These are phyloP conservation scores for Ylistrum balloti DNA, from an alignment of 1,140 invertebrate genomes.

Conservation along the genomic window DNA sequence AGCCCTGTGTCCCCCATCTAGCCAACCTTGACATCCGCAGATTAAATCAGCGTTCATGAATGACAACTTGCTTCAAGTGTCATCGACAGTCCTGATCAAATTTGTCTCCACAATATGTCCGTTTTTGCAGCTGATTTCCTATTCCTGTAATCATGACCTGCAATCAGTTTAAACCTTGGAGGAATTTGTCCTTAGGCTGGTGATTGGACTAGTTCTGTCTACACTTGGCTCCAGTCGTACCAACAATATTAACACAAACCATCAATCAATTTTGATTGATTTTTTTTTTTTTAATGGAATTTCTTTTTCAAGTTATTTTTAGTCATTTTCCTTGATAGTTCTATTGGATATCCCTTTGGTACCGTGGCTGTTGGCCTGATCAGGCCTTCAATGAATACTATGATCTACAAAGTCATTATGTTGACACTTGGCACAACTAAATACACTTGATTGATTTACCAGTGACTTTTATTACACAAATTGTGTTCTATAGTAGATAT, in stretches of 20 bases:
- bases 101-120: constrained; percentile 11
- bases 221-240: background rate
- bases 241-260: background rate
- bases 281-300: constrained; percentile 29
- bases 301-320: constrained; percentile 29
- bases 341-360: background rate
- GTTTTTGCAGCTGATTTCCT: constrained; percentile 10
- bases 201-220: background rate
- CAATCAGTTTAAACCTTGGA: background rate
- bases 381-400: background rate
- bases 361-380: background rate
- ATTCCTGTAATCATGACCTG: background rate
- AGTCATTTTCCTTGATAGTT: constrained; percentile 2
- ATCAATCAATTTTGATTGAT: constrained; percentile 16
- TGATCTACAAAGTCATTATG: background rate
- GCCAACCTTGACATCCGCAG: background rate
- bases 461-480: constrained; percentile 27
- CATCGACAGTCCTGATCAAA: constrained; percentile 6
- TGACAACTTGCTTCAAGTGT: constrained; percentile 34
- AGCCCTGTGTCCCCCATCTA: constrained; percentile 16
- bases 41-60: constrained; percentile 20
- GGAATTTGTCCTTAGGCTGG: background rate
- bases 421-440: constrained; percentile 32
- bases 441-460: constrained; percentile 28
- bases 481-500: constrained; percentile 14